Base-by-base conservation (phyloP, 2,113 vertebrate genomes). In the Apus apus region DNA sequence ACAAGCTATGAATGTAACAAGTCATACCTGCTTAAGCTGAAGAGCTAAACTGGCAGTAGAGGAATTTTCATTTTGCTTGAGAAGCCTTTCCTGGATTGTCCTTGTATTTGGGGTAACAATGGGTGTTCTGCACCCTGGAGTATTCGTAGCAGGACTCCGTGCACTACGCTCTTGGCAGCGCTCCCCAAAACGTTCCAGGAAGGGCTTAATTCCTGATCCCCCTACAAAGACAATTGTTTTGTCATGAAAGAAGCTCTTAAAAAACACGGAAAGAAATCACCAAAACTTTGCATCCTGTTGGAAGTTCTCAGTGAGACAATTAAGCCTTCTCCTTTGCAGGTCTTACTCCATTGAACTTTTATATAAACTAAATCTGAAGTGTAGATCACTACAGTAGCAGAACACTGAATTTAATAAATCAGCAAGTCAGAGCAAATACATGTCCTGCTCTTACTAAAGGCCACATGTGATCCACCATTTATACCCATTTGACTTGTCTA, bases 131-230 rank as follows among this genome's bases (percentile, higher is more conserved):
- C 96, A 95, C 26, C 95, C 86, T 7, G 97, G 88, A 67, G 71
- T 80, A 19, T 50, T 70, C 11, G 97, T 84, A 51, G 97, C 95
- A 40, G 98, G 98, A 82, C 97, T 98, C 36, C 54, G 97, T 64
- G 87, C 90, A 19, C 78, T 97, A 18, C 94, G 98, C 68, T 99
- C 98, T 74, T 99, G 98, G 93, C 98, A 99, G 85, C 94, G 97
- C 79, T 99, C 99, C 57, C 98, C 99, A 97, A 99, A 99, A 62
- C 98, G 98, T 95, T 99, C 99, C 97, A 99, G 97, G 92, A 99
- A 99, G 80, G 98, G 98, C 88, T 99, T 99, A 38, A 99, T 98
- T 91, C 98, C 99, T 87, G 83, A 84, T 85, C 98, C 98, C 95
- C 97, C 98, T 98, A 81, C 8, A 97, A 92, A 68, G 97, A 91